Evolutionary conservation across 2,113 vertebrate genomes (phyloP), one percentile per base, ranked within the genome.

Genomic region (Chrysemys picta): DNA sequence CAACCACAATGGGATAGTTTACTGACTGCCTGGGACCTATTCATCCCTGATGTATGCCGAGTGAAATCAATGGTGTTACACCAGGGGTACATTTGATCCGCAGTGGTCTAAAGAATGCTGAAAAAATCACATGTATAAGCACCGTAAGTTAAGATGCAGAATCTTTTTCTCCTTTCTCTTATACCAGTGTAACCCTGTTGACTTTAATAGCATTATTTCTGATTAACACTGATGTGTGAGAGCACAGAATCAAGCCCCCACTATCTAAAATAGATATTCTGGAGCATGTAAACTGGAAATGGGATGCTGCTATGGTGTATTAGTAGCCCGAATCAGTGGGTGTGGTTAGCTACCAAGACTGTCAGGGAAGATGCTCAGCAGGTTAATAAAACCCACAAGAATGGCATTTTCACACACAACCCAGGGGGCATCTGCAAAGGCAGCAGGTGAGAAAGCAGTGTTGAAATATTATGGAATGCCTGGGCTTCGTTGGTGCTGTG

Each of bases 41-140:
- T 95, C 94, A 42, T 93, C 87, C 50, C n/a, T 54, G 89, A 57
- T 65, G 42, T 47, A 57, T 91, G 56, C 69, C 72, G 45, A 80
- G 29, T 86, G 25, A 92, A 86, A 62, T 90, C 91, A 56, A 35
- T 57, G 9, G 29, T n/a, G 45, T 72, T 89, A 90, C 56, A 38
- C 35, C 11, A 53, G 5, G 38, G 86, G 82, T 75, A 19, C 22
- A 14, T 6, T 24, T 54, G 59, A 84, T 83, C 56, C 10, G 82
- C 47, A 84, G 82, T 53, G 31, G n/a, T 27, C 88, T 79, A 86
- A 11, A 57, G 87, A 80, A 47, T 10, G 45, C 27, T 0, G 0
- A 65, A 54, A 54, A 72, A 72, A 27, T 1, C 24, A 69, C 17
- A 69, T 69, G 65, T 69, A 10, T 10, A 69, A 35, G 35, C 62